Base-by-base conservation (phyloP, 2,888 invertebrate genomes). In the Dermolepida albohirtum region DNA sequence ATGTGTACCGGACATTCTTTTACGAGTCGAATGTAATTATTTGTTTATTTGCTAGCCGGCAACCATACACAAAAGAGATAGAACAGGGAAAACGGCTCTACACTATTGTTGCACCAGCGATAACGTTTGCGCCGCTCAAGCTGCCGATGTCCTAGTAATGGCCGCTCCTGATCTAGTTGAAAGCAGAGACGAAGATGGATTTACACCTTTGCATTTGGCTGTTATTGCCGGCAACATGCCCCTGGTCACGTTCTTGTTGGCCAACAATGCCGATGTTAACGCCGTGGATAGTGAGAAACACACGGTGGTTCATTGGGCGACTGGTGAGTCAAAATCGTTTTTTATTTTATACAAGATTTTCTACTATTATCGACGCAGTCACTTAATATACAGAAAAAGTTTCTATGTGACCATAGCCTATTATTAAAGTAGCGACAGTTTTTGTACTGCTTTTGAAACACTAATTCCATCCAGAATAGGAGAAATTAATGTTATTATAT, bases 241-340 rank as follows among this genome's bases (percentile, higher is more conserved):
- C 14, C 87, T 95, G 74, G 92, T 96, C 71, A 93, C 93, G 76
- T 92, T 94, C 69, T 87, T 98, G 66, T 85, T 97, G 63, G 92
- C 94, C 47, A 92, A 93, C 75, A 94, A 94, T 44, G 97, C 97
- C 7, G 93, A 97, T 79, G 91, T 97, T 72, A 92, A 93, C 82
- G 92, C 94, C 51, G 88, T 93, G 73, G 98, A 99, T 83, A 91
- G 93, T 77, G 98, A 98, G 81, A 92, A 94, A 69, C 98, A 98
- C 82, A 95, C 97, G 1, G 93, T 95, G 51, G 92, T 98, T 8
- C 98, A 99, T 83, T 99, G 98, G 98, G 97, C 98, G 14, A 96
- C 97, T 73, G 98, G 97, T 97, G 82, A 85, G 85, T 73, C n/a
- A n/a, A n/a, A n/a, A n/a, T n/a, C n/a, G n/a, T n/a, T n/a, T n/a